phyloP scores from a whole-genome alignment of 2,113 vertebrate genomes.

The Esox niger region DNA sequence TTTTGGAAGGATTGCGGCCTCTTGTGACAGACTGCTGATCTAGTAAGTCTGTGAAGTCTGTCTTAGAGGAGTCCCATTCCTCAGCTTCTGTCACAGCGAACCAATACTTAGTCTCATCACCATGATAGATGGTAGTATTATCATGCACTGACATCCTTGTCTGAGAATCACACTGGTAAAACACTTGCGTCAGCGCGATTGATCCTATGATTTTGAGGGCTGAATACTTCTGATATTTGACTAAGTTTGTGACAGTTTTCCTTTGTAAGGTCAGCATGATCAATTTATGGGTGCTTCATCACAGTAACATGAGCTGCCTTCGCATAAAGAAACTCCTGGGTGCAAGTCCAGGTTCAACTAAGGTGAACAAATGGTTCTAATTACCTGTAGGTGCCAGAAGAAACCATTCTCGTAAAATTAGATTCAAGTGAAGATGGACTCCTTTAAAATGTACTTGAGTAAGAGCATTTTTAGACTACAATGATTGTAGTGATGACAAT shows the following conservation, averaged over 20 bases:
- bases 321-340: constrained; percentile 48
- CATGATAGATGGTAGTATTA: constrained; percentile 76
- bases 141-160: constrained; percentile 68
- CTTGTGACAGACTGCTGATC: constrained; percentile 59
- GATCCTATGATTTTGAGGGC: constrained; percentile 62
- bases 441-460: no score
- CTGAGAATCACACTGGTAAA: constrained; percentile 60
- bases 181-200: constrained; percentile 70
- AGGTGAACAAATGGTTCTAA: constrained; percentile 60
- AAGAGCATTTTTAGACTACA: no score
- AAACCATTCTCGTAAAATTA: no score
- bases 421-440: no score
- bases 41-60: constrained; percentile 64
- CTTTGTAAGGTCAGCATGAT: constrained; percentile 63
- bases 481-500: no score
- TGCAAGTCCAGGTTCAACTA: constrained; percentile 47
- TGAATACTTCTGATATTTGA: constrained; percentile 63
- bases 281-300: constrained; percentile 56
- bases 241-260: constrained; percentile 74
- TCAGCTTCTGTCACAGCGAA: constrained; percentile 70
- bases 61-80: constrained; percentile 65
- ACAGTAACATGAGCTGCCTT: constrained; percentile 38
- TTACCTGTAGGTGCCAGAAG: constrained; percentile 28
- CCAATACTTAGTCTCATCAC: constrained; percentile 71
- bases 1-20: constrained; percentile 41